Base-by-base conservation (phyloP, 1,140 invertebrate species). In the Leptopilina clavipes region DNA sequence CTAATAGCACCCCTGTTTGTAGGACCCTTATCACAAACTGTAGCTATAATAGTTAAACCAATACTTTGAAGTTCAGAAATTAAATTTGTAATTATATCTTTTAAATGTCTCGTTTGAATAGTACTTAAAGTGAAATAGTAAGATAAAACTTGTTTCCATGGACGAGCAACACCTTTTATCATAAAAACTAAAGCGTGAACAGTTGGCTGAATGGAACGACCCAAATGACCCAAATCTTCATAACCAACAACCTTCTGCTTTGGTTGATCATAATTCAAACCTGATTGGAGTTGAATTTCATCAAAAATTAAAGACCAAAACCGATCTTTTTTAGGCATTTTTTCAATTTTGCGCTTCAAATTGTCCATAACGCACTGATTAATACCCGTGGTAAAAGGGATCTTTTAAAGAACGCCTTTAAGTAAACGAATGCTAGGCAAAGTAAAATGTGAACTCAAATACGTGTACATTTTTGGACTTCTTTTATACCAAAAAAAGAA, bases 21-120 rank as follows among this genome's bases (percentile, higher is more conserved):
- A 3, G 76, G 22, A 44, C 71, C 65, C 43, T 75, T 73, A 70
- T 78, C 73, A 17, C 70, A 78, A 22, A 72, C 73, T 12, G 52
- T 70, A 11, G 73, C 37, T 14, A 72, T 11, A 45, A 45, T 11
- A 45, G 1, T 45, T 45, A 45, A 45, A 45, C 44, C 44, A 45
- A 45, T 12, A 45, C 2, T 14, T 45, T 45, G 12, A 45, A 45
- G 44, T 45, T 45, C 44, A 14, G 44, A 45, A 45, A 45, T 45
- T n/a, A 14, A 14, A 14, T 14, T n/a, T 12, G 2, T 45, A 45
- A 45, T 45, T 12, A 45, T 14, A 14, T 45, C 1, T 45, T 45
- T 45, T 45, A 45, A 45, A 45, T 14, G 44, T 2, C 1, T 9
- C 11, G 43, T 44, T 11, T 9, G 11, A 44, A 44, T 44, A 44